Evolutionary conservation across 64 coral and sea anemone genomes (phyloP).

Genomic region (Catalaphyllia jardinei): DNA sequence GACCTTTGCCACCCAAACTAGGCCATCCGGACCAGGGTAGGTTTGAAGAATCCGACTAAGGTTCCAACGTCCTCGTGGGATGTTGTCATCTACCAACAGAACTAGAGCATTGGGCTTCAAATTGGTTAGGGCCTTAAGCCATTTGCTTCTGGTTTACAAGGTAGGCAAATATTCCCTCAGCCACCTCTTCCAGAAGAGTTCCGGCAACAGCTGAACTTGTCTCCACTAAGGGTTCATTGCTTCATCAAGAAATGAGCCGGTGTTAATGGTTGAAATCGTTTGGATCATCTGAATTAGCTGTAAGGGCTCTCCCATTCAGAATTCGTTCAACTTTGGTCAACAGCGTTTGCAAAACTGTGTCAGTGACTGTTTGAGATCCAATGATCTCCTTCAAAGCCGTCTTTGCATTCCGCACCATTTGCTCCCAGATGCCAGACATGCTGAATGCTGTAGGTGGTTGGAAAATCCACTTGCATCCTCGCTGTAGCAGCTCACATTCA

Average conservation of each 20-base stretch:
- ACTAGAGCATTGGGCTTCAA: slow-evolving; percentile 52
- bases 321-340: slow-evolving; percentile 58
- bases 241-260: no score
- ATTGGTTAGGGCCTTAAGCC: slow-evolving; percentile 30
- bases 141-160: slow-evolving; percentile 48
- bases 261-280: no score
- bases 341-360: slow-evolving; percentile 37
- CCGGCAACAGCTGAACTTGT: slow-evolving; percentile 22
- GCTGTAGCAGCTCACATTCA: slow-evolving; percentile 33
- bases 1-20: no score
- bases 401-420: slow-evolving; percentile 49
- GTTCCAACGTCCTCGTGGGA: slow-evolving; percentile 48
- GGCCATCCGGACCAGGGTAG: no score
- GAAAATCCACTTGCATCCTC: slow-evolving; percentile 48
- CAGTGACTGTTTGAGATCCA: slow-evolving; percentile 24
- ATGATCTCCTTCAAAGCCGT: slow-evolving; percentile 37
- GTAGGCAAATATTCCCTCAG: not conserved
- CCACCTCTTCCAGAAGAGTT: slow-evolving; percentile 29
- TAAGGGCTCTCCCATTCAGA: slow-evolving; percentile 29
- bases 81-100: slow-evolving; percentile 42
- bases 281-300: slow-evolving; percentile 21
- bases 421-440: slow-evolving; percentile 60
- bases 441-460: slow-evolving; percentile 50
- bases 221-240: not conserved
- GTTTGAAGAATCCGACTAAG: not conserved